phyloP scores from a whole-genome alignment of 2,113 vertebrate genomes.

The Equus quagga region DNA sequence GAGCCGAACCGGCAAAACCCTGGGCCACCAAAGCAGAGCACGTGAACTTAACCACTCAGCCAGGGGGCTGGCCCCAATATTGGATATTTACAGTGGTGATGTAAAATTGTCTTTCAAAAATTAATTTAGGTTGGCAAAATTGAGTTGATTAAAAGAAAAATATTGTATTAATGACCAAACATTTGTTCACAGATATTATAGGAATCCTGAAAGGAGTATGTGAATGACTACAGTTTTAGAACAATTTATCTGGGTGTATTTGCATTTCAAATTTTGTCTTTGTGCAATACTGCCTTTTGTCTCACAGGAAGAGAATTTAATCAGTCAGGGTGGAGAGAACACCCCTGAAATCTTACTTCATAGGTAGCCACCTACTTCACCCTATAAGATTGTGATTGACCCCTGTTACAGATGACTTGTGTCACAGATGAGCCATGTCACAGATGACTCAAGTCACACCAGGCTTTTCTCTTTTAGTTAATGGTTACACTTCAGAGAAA shows the following conservation, averaged over 20 bases:
- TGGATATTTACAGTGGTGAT: background rate
- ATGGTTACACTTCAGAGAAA: constrained; percentile 41
- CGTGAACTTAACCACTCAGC: no score
- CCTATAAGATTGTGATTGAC: background rate
- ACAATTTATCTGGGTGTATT: background rate
- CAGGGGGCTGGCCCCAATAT: background rate
- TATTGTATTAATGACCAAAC: constrained; percentile 1
- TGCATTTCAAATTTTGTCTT: background rate
- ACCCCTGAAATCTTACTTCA: background rate
- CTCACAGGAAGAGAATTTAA: background rate
- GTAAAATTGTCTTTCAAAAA: background rate
- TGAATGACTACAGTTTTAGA: constrained; percentile 26
- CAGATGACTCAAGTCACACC: background rate
- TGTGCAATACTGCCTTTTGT: background rate
- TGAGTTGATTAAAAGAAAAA: constrained; percentile 48
- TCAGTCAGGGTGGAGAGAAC: background rate
- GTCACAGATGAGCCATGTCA: background rate
- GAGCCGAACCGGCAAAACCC: no score
- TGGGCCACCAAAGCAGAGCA: no score
- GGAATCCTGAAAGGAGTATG: background rate
- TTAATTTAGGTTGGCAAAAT: constrained; percentile 22
- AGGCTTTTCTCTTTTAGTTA: constrained; percentile 31
- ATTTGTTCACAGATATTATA: background rate
- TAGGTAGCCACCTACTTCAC: background rate
- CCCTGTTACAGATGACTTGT: background rate